Evolutionary conservation across 2,888 invertebrate genomes (phyloP), one percentile per base, ranked within the genome.

Genomic region (Monoplex corrugatus): DNA sequence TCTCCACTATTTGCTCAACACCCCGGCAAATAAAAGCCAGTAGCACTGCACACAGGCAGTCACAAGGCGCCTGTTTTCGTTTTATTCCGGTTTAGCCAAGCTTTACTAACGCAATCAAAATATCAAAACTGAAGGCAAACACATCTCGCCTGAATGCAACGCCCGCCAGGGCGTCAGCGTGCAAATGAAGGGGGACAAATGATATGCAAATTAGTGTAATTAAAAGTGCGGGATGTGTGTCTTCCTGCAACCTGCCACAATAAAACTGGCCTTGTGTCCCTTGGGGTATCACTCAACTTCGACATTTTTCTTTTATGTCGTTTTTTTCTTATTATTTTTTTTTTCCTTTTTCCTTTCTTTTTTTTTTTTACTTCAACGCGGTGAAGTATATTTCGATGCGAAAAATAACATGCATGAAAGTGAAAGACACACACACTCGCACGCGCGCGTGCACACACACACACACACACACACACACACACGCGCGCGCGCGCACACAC

Each of bases 121-220:
- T 86, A 86, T 63, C 57, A 86, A 50, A 86, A 86, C 86, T 23
- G 68, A 68, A 68, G n/a, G 68, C 68, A 68, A 68, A 68, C 68
- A 68, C n/a, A 3, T 23, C 28, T n/a, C n/a, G 16, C n/a, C n/a
- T 19, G 16, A 23, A 3, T 10, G 68, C 19, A 5, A 10, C n/a
- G n/a, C 28, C 68, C 68, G 13, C n/a, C n/a, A n/a, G 87, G 75
- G 19, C 40, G 50, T n/a, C 40, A 13, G 43, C 57, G 10, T 35
- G 57, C 78, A 82, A 68, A 83, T 87, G 57, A 88, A 63, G 80
- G 35, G 44, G 57, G 82, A 88, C 88, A 68, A 88, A 80, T 68
- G 57, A 83, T 82, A 88, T 88, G 88, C 88, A 88, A 88, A 88
- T 87, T 83, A 44, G 45, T 43, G 83, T 68, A 87, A 87, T 88